Evolutionary conservation across 2,888 invertebrate genomes (phyloP).

Genomic region (Dioctria rufipes): DNA sequence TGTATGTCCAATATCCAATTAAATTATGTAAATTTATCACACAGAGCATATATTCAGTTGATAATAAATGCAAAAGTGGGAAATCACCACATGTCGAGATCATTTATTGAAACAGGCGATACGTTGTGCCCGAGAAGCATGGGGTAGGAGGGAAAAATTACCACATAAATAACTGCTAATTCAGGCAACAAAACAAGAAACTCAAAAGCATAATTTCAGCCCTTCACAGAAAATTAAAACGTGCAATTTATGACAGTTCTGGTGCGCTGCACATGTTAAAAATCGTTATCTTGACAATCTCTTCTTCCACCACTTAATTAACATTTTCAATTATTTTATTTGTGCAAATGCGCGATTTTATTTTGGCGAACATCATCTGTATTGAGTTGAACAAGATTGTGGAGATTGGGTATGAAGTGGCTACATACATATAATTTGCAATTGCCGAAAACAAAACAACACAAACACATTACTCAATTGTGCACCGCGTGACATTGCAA

Average conservation of each 20-base stretch:
- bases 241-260: slow-evolving; percentile 23
- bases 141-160: slow-evolving; percentile 2
- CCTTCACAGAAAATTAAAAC: slow-evolving; percentile 28
- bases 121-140: neutral
- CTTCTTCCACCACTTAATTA: slow-evolving; percentile 12
- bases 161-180: slow-evolving; percentile 45
- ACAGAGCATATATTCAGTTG: slow-evolving; percentile 21
- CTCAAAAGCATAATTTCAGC: slow-evolving; percentile 22
- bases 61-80: slow-evolving; percentile 44
- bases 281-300: slow-evolving; percentile 24
- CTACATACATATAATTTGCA: too few relatives aligned
- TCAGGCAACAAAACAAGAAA: slow-evolving; percentile 33
- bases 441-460: too few relatives aligned
- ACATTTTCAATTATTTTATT: slow-evolving; percentile 48
- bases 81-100: slow-evolving; percentile 45
- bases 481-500: too few relatives aligned
- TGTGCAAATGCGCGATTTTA: neutral
- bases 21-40: slow-evolving; percentile 44
- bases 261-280: neutral
- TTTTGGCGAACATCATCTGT: neutral
- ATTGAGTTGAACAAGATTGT: too few relatives aligned
- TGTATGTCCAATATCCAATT: slow-evolving; percentile 28
- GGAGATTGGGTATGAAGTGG: too few relatives aligned
- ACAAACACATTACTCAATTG: too few relatives aligned
- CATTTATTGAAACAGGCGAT: slow-evolving; percentile 28